Percentiles rank a stretch among this genome's conserved stretches.
Evolutionary conservation across 2,797 vertebrate species (phyloP).

Genomic region (Podarcis lilfordi): DNA sequence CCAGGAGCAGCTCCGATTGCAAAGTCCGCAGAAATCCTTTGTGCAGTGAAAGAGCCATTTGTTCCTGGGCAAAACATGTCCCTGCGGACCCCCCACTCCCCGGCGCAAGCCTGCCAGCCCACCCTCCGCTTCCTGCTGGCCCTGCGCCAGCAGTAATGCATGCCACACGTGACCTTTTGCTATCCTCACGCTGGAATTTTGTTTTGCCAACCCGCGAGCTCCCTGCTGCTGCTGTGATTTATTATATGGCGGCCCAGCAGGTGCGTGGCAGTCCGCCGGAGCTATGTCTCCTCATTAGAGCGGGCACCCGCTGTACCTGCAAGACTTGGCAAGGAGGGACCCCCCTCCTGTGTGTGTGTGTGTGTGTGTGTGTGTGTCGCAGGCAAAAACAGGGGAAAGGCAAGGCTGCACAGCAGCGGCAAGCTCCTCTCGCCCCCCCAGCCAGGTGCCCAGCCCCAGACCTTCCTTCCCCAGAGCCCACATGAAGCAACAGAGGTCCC

Average conservation of each 20-base stretch:
- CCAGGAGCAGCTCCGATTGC: background rate
- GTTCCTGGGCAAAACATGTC: no score
- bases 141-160: background rate
- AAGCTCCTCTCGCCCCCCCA: background rate
- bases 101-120: no score
- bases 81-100: no score
- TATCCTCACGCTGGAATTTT: background rate
- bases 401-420: slow-evolving; percentile 6
- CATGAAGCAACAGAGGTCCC: background rate
- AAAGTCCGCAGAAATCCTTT: background rate
- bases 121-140: accelerated
- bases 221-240: slow-evolving; percentile 34
- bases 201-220: slow-evolving; percentile 14
- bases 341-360: accelerated
- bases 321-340: accelerated
- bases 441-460: accelerated
- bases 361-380: accelerated
- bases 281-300: slow-evolving; percentile 66
- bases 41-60: background rate
- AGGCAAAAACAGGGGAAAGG: accelerated
- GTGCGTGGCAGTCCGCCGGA: slow-evolving; percentile 21
- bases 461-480: background rate
- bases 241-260: slow-evolving; percentile 39
- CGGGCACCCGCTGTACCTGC: accelerated
- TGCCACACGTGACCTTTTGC: background rate